Evolutionary conservation across 2,888 invertebrate species (phyloP).

Genomic region (Amblyjoppa fuscipennis): DNA sequence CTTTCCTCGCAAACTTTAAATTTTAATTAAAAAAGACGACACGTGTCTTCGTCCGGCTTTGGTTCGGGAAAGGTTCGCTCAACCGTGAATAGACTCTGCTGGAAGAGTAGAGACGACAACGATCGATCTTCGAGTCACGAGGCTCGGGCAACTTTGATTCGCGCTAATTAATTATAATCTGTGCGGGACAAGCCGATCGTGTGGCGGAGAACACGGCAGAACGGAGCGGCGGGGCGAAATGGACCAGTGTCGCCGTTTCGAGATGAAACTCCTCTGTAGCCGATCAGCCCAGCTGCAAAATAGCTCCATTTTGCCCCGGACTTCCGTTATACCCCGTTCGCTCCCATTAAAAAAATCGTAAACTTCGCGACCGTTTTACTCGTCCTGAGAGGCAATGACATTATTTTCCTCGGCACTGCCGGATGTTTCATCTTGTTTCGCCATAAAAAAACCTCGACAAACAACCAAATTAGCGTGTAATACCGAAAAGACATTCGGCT

Average conservation of each 20-base stretch:
- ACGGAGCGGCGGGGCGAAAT: not conserved
- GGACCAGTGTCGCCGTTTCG: no score
- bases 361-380: no score
- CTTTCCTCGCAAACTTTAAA: conserved; percentile 24
- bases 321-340: no score
- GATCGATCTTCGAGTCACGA: not conserved
- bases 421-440: no score
- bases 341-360: no score
- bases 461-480: no score
- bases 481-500: not conserved
- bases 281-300: no score
- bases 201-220: not conserved
- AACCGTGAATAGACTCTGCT: not conserved
- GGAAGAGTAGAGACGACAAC: not conserved
- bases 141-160: not conserved
- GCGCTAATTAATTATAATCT: not conserved
- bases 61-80: not conserved
- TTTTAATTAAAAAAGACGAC: conserved; percentile 57
- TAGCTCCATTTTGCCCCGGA: no score
- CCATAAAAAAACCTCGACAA: no score
- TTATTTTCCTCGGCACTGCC: no score
- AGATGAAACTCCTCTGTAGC: no score
- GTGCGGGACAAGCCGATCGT: not conserved
- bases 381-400: no score
- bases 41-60: conserved; percentile 24